Base-by-base conservation (phyloP, 2,888 invertebrate genomes). In the Xanthostigma xanthostigma region DNA sequence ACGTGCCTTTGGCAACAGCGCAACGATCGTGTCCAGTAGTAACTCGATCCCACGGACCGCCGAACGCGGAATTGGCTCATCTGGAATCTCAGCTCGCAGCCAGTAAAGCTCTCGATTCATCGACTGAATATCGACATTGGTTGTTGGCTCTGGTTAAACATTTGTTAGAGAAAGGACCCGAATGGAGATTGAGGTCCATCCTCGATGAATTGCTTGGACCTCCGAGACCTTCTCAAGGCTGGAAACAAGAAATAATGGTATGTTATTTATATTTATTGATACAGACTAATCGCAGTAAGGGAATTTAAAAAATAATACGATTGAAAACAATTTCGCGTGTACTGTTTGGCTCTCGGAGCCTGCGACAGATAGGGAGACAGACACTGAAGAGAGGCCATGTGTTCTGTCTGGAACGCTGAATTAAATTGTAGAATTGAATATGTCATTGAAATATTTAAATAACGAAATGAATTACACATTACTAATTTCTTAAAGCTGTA, bases 131-230 rank as follows among this genome's bases (percentile, higher is more conserved):
- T 64, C 71, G 77, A 12, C 82, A 84, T 65, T 90, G 89, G 88
- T 62, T 87, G 52, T 58, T 71, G 0, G 63, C 72, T 37, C 69
- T 74, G 1, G 73, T 76, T 52, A 64, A 70, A 49, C 76, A 78
- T 56, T 67, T 75, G 44, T 70, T 79, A 35, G 75, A 77, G 53
- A 79, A 84, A 66, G 85, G 85, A 44, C 73, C 80, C 13, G 87
- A 88, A 63, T 75, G 75, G 48, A 77, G 84, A 57, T 64, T 91
- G 48, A 71, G 89, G 49, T 67, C 76, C 48, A 75, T 90, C 56
- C 72, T 89, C 57, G 84, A 87, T 64, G 84, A 87, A 59, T 72
- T 91, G 59, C 68, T 91, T 56, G 88, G 88, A 0, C 86, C 88
- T 14, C 76, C 78, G 54, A 83, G 84, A 60, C 70, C 74, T 50